A percentile compares a stretch with the other conserved stretches of the same genome.
Evolutionary conservation across 2,888 invertebrate genomes (phyloP).

Genomic region (Melolontha melolontha): DNA sequence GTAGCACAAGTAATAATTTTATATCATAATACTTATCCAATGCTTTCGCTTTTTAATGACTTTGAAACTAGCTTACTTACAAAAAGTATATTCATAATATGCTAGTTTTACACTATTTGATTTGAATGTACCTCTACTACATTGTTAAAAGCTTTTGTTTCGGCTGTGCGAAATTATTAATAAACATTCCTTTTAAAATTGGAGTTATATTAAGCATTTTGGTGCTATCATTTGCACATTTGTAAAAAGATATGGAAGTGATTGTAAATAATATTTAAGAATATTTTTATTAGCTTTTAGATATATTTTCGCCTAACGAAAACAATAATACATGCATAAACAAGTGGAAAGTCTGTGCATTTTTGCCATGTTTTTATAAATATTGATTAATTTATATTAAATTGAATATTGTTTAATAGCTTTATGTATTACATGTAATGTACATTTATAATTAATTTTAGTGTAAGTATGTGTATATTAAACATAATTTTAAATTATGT

Average conservation of each 20-base stretch:
- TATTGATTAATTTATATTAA: conserved; percentile 34
- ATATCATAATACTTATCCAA: too few species aligned
- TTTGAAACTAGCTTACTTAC: not conserved
- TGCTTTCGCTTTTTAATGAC: not conserved
- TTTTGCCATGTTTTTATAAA: conserved; percentile 3
- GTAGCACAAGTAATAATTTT: too few species aligned
- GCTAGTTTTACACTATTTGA: not conserved
- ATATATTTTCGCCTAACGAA: conserved; percentile 11
- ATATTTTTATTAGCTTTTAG: conserved; percentile 28
- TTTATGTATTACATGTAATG: conserved; percentile 34
- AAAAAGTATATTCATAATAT: not conserved
- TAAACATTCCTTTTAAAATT: conserved; percentile 32
- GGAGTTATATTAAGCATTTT: conserved; percentile 8
- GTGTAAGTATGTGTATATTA: conserved; percentile 33
- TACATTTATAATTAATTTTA: conserved; percentile 34
- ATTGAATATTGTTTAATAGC: conserved; percentile 26
- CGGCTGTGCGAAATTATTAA: conserved; percentile 39
- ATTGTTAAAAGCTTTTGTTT: conserved; percentile 15
- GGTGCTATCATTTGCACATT: conserved; percentile 36
- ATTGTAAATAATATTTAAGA: conserved; percentile 25
- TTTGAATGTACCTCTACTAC: not conserved
- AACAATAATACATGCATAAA: conserved; percentile 2
- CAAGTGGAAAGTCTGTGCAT: conserved; percentile 15
- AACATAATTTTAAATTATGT: conserved; percentile 31
- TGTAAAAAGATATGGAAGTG: conserved; percentile 19